Evolutionary conservation across 2,888 invertebrate genomes (phyloP).

Genomic region (Megaustenia siamemsis): DNA sequence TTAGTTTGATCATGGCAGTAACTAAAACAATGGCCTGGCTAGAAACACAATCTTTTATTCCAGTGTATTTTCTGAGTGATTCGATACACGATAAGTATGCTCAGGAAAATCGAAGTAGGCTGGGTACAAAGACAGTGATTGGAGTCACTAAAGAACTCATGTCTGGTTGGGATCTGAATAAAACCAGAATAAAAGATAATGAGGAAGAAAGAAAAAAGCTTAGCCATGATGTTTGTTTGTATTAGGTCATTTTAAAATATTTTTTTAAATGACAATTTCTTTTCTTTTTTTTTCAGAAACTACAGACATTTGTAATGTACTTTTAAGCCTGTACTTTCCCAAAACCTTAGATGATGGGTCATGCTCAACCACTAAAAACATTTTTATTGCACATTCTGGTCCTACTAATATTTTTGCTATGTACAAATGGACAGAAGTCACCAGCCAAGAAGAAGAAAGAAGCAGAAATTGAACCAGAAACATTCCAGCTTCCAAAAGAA

Average conservation of each 20-base stretch:
- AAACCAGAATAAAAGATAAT: too few species aligned
- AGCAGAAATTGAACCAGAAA: background rate
- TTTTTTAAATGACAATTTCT: background rate
- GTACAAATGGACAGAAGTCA: slow-evolving; percentile 28
- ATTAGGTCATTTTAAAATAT: background rate
- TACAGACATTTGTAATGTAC: background rate
- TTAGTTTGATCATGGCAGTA: too few species aligned
- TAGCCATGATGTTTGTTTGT: too few species aligned
- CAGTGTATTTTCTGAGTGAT: too few species aligned
- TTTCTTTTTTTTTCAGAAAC: background rate
- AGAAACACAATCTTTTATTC: too few species aligned
- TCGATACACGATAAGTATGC: too few species aligned
- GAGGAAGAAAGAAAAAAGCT: background rate
- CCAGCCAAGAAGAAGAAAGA: background rate
- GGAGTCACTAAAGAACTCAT: too few species aligned
- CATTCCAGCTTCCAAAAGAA: slow-evolving; percentile 52
- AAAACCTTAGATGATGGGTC: background rate
- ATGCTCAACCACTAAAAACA: too few species aligned
- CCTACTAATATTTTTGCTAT: background rate
- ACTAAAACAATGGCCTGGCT: too few species aligned
- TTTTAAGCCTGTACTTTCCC: background rate
- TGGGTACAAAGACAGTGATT: too few species aligned
- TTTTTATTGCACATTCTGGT: background rate
- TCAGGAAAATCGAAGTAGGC: too few species aligned
- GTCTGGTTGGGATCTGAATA: too few species aligned